These are phyloP conservation scores for Gasterosteus nipponicus DNA, from an alignment of 2,113 vertebrate species.

Conservation along the genomic window DNA sequence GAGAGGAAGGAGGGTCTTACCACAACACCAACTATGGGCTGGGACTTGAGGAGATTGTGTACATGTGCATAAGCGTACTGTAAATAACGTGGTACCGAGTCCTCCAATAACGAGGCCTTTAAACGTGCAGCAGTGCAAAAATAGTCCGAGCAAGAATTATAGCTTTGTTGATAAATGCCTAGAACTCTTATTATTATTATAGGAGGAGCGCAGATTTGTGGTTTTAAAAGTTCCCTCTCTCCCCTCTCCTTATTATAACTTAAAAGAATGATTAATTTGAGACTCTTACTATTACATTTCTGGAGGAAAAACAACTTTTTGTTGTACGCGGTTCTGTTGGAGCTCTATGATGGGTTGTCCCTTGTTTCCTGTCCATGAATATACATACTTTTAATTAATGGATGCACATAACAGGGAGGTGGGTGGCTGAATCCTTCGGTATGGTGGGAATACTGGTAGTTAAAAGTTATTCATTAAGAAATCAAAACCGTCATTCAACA, in stretches of 20 bases:
- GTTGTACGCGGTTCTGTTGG: background rate
- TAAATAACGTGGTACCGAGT: background rate
- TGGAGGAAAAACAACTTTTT: background rate
- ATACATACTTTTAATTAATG: background rate
- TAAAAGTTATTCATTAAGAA: background rate
- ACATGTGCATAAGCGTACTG: background rate
- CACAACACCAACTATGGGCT: conserved; percentile 10
- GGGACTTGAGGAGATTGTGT: background rate
- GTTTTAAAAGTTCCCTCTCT: conserved; percentile 12
- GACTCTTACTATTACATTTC: background rate
- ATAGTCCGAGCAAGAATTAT: conserved; percentile 4
- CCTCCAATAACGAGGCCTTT: background rate
- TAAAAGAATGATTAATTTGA: conserved; percentile 11
- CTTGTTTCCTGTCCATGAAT: background rate
- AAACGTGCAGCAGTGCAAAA: background rate
- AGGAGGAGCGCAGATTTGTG: conserved; percentile 32
- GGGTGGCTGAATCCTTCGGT: background rate
- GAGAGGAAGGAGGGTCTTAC: too few relatives aligned
- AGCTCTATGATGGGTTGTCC: background rate
- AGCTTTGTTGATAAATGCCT: conserved; percentile 13
- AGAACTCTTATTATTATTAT: conserved; percentile 42
- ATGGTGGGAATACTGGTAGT: background rate
- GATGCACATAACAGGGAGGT: background rate
- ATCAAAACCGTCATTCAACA: background rate
- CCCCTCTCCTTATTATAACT: conserved; percentile 20